A percentile compares a stretch with the other conserved stretches of the same genome.
phyloP scores from a whole-genome alignment of 2,113 vertebrate genomes.

The Okapia johnstoni region DNA sequence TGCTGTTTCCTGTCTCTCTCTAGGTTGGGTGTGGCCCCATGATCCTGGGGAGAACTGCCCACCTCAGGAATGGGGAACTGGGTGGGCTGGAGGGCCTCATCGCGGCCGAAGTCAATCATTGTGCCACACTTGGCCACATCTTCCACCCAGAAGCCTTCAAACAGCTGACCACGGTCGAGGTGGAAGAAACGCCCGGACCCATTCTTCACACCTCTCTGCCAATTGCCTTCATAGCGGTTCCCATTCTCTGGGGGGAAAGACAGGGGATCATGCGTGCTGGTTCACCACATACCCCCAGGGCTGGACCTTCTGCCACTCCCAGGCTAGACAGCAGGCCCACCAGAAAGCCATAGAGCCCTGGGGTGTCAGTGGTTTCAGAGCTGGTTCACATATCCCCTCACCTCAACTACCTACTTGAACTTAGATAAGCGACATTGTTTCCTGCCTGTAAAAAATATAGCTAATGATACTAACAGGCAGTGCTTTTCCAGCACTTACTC shows the following conservation, averaged over 20 bases:
- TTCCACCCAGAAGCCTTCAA: constrained; percentile 90
- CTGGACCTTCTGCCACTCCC: not conserved
- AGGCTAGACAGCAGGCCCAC: not conserved
- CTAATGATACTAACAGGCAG: not conserved
- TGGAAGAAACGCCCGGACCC: constrained; percentile 88
- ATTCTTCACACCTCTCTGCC: constrained; percentile 89
- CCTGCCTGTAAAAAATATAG: not conserved
- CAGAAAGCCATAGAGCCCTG: not conserved
- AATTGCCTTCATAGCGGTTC: constrained; percentile 90
- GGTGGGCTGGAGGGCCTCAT: constrained; percentile 79
- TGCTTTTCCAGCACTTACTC: not conserved
- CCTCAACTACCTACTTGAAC: not conserved
- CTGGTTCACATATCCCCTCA: not conserved
- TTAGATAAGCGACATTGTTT: not conserved
- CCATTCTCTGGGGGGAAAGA: constrained; percentile 77
- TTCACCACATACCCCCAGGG: not conserved
- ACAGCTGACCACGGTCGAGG: constrained; percentile 85
- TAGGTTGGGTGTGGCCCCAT: not conserved
- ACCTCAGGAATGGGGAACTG: constrained; percentile 91
- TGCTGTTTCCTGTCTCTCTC: not conserved
- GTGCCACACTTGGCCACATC: constrained; percentile 88
- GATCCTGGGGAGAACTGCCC: not conserved
- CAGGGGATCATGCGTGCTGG: not conserved
- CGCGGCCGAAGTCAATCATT: constrained; percentile 84
- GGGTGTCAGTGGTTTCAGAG: not conserved